Base-by-base conservation (phyloP, 2,888 invertebrate species). In the Syritta pipiens region DNA sequence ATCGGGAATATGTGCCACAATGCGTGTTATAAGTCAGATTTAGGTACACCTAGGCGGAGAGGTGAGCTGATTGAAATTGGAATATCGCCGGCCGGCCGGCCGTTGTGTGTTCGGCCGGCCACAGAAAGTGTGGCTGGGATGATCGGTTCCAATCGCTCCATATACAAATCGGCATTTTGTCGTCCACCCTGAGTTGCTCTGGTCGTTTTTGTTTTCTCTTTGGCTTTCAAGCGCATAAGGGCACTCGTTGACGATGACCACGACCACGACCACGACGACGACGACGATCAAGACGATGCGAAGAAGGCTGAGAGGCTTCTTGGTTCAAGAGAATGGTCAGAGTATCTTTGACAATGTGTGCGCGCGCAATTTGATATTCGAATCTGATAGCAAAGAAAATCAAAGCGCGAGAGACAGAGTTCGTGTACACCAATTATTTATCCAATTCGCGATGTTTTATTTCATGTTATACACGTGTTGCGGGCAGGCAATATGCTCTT, bases 391-490 rank as follows among this genome's bases (percentile, higher is more conserved):
- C 81, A 79, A 49, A 62, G 68, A 77, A 81, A 82, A 83, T 83
- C 83, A 81, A 65, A 81, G 74, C 79, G 79, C 74, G 44, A 74
- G 74, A 79, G 67, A 79, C 79, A 74, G 79, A 83, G 83, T 83
- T 83, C 83, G 83, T 82, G 83, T 81, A 82, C 83, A 83, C 83
- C 83, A 83, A 83, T 83, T 83, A 83, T 83, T 83, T 83, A 83
- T 83, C 83, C 83, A 82, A 83, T 83, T 82, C 82, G 83, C 82
- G 79, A 82, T 81, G 81, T 81, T 81, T 81, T 75, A 71, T 81
- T 76, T 75, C 81, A 81, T 81, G 81, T 81, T 75, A 62, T 72
- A 81, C 81, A 81, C 75, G 68, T 81, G 79, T 77, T 77, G 59
- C 48, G 35, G 44, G 32, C 71, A 48, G 46, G 65, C 51, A 63